Evolutionary conservation across 2,113 vertebrate genomes (phyloP).

Genomic region (Cebus imitator): DNA sequence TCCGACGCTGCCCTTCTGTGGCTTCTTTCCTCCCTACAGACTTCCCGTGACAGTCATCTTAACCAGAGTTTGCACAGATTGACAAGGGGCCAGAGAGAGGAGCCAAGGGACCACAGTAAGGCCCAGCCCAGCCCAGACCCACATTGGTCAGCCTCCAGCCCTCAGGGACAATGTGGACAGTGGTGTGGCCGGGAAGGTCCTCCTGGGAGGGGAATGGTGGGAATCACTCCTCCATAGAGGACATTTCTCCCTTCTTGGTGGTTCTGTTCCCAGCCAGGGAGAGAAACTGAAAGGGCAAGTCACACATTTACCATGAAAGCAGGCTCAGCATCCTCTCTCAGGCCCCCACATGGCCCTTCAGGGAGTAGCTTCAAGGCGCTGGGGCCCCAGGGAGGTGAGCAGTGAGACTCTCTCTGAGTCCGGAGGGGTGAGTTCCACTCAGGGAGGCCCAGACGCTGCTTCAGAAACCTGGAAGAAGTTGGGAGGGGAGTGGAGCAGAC

Average conservation of each 20-base stretch:
- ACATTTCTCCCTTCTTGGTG: not conserved
- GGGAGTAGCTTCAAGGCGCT: not conserved
- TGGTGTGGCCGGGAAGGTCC: not conserved
- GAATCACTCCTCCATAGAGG: not conserved
- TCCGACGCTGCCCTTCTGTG: not conserved
- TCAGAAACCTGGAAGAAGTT: not conserved
- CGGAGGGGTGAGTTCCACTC: not conserved
- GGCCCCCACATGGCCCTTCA: not conserved
- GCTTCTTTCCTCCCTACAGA: not conserved
- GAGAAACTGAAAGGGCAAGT: not conserved
- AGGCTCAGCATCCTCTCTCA: not conserved
- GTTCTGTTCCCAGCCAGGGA: not conserved
- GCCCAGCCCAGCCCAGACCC: not conserved
- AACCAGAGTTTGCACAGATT: not conserved
- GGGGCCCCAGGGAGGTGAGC: not conserved
- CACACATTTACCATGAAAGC: not conserved
- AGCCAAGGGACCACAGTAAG: not conserved
- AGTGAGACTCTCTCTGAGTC: not conserved
- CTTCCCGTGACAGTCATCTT: not conserved
- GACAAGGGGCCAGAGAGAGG: not conserved
- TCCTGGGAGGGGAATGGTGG: not conserved
- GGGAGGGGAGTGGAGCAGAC: not conserved
- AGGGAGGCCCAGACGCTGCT: not conserved
- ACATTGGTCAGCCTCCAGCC: not conserved
- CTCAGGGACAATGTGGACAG: accelerated